These are phyloP conservation scores for Ylistrum balloti DNA, from an alignment of 1,140 invertebrate species.

Conservation along the genomic window DNA sequence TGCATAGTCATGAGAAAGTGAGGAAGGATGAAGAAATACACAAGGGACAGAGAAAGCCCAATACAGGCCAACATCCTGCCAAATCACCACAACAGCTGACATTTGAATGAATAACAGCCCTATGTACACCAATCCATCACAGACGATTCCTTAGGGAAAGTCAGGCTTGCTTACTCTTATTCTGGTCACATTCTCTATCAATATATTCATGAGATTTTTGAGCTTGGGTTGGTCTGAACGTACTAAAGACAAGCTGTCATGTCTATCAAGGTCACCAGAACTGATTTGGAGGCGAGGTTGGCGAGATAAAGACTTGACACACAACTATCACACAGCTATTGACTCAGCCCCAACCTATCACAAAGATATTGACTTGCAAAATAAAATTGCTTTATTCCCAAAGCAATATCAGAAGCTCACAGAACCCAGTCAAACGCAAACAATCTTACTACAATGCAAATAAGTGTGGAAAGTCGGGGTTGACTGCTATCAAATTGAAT, in stretches of 20 bases:
- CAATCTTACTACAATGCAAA: constrained; percentile 22
- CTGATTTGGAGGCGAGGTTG: neutral
- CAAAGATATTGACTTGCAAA: constrained; percentile 5
- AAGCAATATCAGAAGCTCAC: neutral
- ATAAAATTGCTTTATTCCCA: constrained; percentile 34
- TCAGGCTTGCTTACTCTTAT: neutral
- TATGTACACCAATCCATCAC: neutral
- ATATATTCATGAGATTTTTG: constrained; percentile 30
- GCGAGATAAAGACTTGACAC: neutral
- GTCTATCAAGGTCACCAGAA: neutral
- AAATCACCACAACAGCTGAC: constrained; percentile 17
- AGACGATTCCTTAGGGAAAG: neutral
- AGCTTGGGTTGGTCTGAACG: neutral
- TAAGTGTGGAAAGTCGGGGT: neutral
- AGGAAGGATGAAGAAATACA: neutral
- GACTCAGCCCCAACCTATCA: neutral
- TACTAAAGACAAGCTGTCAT: neutral
- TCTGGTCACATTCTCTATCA: neutral
- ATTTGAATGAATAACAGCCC: constrained; percentile 1
- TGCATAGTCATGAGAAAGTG: too few species aligned
- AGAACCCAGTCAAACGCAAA: neutral
- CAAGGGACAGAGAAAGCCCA: too few species aligned
- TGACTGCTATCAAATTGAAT: neutral
- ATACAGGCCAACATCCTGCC: neutral
- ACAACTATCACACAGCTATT: neutral